A percentile compares a stretch with the other conserved stretches of the same genome.
phyloP scores from a whole-genome alignment of 2,113 vertebrate genomes.

The Cavia aperea region DNA sequence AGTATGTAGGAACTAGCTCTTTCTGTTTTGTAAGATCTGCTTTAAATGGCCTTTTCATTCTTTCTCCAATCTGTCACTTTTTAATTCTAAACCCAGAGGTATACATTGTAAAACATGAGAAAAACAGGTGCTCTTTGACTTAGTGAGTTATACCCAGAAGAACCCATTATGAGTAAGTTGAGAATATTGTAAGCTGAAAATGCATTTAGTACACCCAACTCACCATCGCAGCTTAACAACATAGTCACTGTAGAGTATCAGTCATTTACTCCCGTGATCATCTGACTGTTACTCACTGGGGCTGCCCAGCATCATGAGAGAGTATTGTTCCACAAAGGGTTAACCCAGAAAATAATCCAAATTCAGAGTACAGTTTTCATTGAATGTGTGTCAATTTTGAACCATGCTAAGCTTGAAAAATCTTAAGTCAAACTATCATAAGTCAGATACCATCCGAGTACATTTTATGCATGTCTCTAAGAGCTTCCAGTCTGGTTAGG shows the following conservation, averaged over 20 bases:
- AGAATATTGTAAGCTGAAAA: background rate
- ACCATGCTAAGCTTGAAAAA: background rate
- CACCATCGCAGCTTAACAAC: background rate
- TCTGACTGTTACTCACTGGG: background rate
- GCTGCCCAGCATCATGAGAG: background rate
- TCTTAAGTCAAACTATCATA: background rate
- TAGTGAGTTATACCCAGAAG: background rate
- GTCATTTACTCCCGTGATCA: background rate
- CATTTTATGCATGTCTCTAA: background rate
- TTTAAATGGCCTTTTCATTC: slow-evolving; percentile 1
- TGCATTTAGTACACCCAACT: background rate
- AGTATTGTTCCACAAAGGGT: background rate
- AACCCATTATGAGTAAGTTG: background rate
- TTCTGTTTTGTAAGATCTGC: background rate
- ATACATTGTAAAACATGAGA: background rate
- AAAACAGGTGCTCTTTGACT: background rate
- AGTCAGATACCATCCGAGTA: background rate
- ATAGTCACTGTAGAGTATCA: background rate
- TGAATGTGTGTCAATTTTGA: background rate
- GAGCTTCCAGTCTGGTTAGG: background rate
- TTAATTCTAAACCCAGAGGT: background rate
- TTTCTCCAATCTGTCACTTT: background rate
- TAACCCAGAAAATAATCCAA: background rate
- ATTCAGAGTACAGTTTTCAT: background rate
- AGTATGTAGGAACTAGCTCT: background rate